Evolutionary conservation across 2,888 invertebrate genomes (phyloP).

Genomic region (Rhagophthalmus giganteus): DNA sequence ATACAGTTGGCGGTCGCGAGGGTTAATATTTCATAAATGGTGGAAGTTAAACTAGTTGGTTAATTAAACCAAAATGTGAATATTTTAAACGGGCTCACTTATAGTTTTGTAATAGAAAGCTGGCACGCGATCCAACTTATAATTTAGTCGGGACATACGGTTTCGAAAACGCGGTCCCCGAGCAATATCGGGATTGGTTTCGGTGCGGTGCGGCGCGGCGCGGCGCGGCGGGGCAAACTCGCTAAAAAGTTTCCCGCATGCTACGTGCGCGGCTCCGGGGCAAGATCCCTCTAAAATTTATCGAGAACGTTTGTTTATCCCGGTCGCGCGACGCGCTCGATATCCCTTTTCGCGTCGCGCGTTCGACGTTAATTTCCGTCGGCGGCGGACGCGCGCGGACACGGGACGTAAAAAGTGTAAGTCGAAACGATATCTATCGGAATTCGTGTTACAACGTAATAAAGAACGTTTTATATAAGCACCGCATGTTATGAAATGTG

Average conservation of each 20-base stretch:
- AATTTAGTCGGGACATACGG: constrained; percentile 24
- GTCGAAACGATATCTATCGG: too few relatives aligned
- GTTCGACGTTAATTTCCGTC: too few relatives aligned
- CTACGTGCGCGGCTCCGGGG: constrained; percentile 12
- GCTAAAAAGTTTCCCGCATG: constrained; percentile 12
- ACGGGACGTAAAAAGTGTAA: too few relatives aligned
- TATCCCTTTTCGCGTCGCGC: constrained; percentile 1
- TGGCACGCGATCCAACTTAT: constrained; percentile 30
- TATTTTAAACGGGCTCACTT: constrained; percentile 31
- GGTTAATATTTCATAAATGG: constrained; percentile 30
- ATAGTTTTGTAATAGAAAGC: constrained; percentile 27
- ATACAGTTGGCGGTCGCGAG: constrained; percentile 13
- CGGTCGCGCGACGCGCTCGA: not conserved
- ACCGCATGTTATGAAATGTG: not conserved
- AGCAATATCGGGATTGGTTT: constrained; percentile 13
- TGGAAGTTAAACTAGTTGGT: constrained; percentile 36
- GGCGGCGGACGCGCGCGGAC: too few relatives aligned
- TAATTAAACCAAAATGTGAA: constrained; percentile 36
- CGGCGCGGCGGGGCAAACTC: not conserved
- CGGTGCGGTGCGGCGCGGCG: too few relatives aligned
- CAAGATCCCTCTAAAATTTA: constrained; percentile 5
- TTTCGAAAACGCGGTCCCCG: constrained; percentile 15
- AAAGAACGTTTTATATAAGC: not conserved
- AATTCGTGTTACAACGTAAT: too few relatives aligned
- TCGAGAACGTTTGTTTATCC: constrained; percentile 7